Evolutionary conservation across 2,113 vertebrate genomes (phyloP), one percentile per base, ranked within the genome.

Genomic region (Carassius gibelio): DNA sequence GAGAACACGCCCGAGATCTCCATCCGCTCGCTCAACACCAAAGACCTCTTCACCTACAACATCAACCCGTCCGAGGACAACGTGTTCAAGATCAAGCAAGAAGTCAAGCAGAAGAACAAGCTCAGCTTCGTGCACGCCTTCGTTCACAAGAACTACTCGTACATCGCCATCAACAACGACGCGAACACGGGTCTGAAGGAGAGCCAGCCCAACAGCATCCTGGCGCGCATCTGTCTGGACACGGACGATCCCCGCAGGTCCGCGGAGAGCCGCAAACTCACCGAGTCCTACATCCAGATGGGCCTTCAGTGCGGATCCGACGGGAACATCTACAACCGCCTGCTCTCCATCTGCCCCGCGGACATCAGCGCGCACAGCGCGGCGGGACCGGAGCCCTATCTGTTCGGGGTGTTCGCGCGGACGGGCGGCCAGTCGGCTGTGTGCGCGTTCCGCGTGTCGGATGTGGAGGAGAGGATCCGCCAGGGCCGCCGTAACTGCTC

Each of bases 1-100:
- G 98, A 99, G 89, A 99, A 99, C 95, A 99, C 97, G 13, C 98
- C 98, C 14, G 98, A 99, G 94, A 98, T 99, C 85, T 96, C 98
- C 77, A 97, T 99, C 92, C 95, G 98, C 74, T 96, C 97, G 38
- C 93, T 99, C 72, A 95, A 99, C 89, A 91, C 95, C 50, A 92
- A 95, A 38, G 95, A 97, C 88, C 90, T 96, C 55, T 99, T 99
- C 94, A 99, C 97, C 75, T 99, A 99, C 89, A 97, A 99, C 93
- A 97, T 99, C 89, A 98, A 98, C 93, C 97, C 97, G 0, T 99
- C 98, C 10, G 98, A 99, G 93, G 98, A 99, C 89, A 99, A 99
- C 83, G 96, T 99, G 45, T 96, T 99, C 87, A 99, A 99, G 91
- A 98, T 99, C 91, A 99, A 99, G 89, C 96, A 97, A 84, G 95